Conservation (phyloP, 2,113 vertebrate genomes). For the Hoplias malabaricus region DNA sequence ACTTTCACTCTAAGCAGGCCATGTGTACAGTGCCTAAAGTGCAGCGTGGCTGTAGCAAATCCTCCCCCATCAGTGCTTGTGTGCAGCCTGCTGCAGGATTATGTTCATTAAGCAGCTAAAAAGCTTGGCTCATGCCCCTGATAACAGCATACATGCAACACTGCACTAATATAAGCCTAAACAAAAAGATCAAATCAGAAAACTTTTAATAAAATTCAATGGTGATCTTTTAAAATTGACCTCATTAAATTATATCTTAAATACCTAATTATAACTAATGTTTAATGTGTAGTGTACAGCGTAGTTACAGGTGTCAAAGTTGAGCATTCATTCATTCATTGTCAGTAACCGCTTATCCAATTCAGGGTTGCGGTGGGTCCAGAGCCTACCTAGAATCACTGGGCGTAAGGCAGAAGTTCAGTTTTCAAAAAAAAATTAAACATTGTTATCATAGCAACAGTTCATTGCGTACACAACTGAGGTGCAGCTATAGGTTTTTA, state of each 20-base stretch:
- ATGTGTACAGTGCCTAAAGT: neutral
- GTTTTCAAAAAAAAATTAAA: too few species aligned
- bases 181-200: neutral
- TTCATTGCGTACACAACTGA: too few species aligned
- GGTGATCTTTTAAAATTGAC: neutral
- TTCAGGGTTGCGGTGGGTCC: too few species aligned
- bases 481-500: too few species aligned
- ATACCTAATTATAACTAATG: neutral
- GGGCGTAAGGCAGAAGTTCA: too few species aligned
- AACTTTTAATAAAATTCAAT: neutral
- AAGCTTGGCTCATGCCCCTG: slow-evolving; percentile 39
- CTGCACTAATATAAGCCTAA: slow-evolving; percentile 32
- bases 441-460: too few species aligned
- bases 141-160: slow-evolving; percentile 53
- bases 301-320: too few species aligned
- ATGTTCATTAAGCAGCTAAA: slow-evolving; percentile 38
- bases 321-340: too few species aligned
- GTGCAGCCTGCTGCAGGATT: slow-evolving; percentile 36
- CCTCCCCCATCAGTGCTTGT: neutral
- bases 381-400: too few species aligned
- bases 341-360: too few species aligned
- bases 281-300: too few species aligned
- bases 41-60: neutral
- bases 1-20: slow-evolving; percentile 49
- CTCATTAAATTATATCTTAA: neutral